Base-by-base conservation (phyloP, 2,888 invertebrate genomes). In the Seira musarum region DNA sequence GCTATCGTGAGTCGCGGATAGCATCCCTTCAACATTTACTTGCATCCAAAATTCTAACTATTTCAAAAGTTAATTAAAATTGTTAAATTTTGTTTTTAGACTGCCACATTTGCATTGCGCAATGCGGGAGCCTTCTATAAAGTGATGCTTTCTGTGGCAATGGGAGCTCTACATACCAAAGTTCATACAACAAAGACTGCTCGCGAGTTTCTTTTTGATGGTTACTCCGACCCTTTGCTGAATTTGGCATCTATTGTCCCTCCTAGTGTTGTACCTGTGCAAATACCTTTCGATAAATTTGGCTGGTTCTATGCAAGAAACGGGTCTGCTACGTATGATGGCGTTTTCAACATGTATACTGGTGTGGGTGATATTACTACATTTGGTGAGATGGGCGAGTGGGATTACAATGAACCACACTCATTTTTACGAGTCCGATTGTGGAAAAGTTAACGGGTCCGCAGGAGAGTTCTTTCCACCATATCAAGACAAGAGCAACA, bases 261-360 rank as follows among this genome's bases (percentile, higher is more conserved):
- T 21, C 21, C 75, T 2, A 65, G 71, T 10, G 63, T 84, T 19
- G 82, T 72, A 2, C 83, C 83, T 17, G 80, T 83, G 0, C 30
- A 91, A 85, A 91, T 95, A 0, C 92, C 92, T 0, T 93, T 93
- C 82, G 96, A 96, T 87, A 92, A 91, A 87, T 96, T 97, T 88
- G 97, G 95, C 13, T 94, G 96, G 93, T 96, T 97, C 89, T 96
- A 95, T 86, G 90, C 89, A 72, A 96, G 94, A 87, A 96, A 96
- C 88, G 93, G 93, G 79, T 94, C 94, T 0, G 89, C 91, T 0
- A 90, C 90, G 0, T 93, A 93, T 64, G 95, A 95, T 80, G 96
- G 96, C 0, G 90, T 92, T 66, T 93, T 93, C 87, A 95, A 94
- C 86, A 93, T 96, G 89, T 92, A 92, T 25, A 95, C 94, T 0